These are phyloP conservation scores for Puffinus mauretanicus DNA, from an alignment of 2,113 vertebrate species.

Conservation along the genomic window DNA sequence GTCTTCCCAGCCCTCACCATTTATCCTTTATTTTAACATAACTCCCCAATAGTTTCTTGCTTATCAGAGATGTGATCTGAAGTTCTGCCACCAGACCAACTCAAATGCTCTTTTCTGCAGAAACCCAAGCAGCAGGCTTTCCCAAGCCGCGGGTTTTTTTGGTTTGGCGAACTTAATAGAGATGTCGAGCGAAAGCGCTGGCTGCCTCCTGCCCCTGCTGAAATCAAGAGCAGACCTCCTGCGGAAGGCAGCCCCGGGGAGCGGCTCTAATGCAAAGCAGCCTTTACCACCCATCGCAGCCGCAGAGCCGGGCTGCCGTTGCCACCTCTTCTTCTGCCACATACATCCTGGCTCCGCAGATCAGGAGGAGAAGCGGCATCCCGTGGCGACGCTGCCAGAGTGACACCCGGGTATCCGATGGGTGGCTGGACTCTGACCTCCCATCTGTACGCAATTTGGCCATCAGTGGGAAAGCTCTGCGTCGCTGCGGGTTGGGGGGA, in stretches of 20 bases:
- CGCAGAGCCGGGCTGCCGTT: fast-evolving
- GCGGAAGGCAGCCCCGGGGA: neutral
- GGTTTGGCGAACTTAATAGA: neutral
- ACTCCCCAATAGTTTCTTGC: neutral
- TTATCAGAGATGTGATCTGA: neutral
- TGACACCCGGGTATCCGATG: neutral
- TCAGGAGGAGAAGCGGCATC: neutral
- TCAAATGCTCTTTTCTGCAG: neutral
- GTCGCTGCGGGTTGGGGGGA: fast-evolving
- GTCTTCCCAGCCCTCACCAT: neutral
- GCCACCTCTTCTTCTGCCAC: neutral
- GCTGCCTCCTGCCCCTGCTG: neutral
- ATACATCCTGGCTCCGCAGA: neutral
- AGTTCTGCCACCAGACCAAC: neutral
- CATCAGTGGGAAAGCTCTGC: neutral
- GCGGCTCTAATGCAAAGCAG: neutral
- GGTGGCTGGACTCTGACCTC: neutral
- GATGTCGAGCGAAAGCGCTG: neutral
- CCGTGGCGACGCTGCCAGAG: fast-evolving
- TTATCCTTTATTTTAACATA: neutral
- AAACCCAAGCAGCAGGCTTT: neutral
- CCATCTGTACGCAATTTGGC: neutral
- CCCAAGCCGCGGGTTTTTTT: neutral
- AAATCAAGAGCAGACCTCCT: slow-evolving; percentile 8
- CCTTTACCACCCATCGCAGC: neutral